Conservation (phyloP, 2,888 invertebrate species). For the Stegophylla sp. region DNA sequence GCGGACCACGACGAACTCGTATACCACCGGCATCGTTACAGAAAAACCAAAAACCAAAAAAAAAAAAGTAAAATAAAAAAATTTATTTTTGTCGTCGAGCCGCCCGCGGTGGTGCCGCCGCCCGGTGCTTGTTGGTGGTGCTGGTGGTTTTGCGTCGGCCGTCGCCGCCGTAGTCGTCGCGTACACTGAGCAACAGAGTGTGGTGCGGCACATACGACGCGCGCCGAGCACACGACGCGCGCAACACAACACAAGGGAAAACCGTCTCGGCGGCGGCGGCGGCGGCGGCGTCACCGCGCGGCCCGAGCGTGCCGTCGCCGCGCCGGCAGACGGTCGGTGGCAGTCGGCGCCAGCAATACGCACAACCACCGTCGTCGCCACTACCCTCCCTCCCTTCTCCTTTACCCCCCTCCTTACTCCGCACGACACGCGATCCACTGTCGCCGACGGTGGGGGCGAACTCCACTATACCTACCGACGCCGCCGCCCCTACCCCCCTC, state of each 20-base stretch:
- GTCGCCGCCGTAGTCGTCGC: slow-evolving; percentile 42
- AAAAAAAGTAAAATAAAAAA: too few relatives aligned
- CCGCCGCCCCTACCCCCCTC: not conserved
- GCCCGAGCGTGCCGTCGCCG: slow-evolving; percentile 70
- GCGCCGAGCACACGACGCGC: not conserved
- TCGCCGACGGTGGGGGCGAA: not conserved
- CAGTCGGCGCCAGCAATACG: slow-evolving; percentile 77
- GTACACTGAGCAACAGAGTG: slow-evolving; percentile 50
- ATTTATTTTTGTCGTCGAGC: too few relatives aligned
- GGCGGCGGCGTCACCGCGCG: slow-evolving; percentile 70
- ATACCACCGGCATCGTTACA: slow-evolving; percentile 21
- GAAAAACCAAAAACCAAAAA: too few relatives aligned
- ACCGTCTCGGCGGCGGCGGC: slow-evolving; percentile 75
- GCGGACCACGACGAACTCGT: slow-evolving; percentile 55
- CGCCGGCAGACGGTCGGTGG: slow-evolving; percentile 81
- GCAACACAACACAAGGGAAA: slow-evolving; percentile 35
- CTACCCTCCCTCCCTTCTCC: not conserved
- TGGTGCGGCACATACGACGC: slow-evolving; percentile 6
- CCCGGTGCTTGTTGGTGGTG: too few relatives aligned
- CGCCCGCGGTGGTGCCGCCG: too few relatives aligned
- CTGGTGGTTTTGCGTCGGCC: not conserved
- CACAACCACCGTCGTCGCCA: not conserved
- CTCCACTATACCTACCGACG: not conserved
- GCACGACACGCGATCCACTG: not conserved
- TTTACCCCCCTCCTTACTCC: not conserved